phyloP scores from a whole-genome alignment of 2,888 invertebrate genomes.

The Lochmaea crataegi region DNA sequence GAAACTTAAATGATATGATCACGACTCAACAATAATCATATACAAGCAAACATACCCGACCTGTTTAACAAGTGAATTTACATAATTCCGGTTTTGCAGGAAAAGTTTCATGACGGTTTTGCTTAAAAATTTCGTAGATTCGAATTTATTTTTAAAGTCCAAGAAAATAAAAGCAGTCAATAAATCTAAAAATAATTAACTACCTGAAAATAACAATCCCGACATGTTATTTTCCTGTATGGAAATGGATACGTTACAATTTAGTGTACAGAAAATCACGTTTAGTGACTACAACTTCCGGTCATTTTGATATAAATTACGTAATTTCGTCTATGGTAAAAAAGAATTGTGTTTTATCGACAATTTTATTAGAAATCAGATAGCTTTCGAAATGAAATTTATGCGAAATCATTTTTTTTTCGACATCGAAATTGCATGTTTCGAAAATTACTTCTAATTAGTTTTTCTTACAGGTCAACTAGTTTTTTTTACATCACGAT shows the following conservation, averaged over 20 bases:
- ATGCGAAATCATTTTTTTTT: constrained; percentile 52
- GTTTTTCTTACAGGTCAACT: constrained; percentile 50
- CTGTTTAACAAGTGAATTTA: constrained; percentile 32
- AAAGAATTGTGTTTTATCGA: constrained; percentile 48
- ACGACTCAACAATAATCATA: constrained; percentile 21
- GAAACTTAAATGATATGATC: not conserved
- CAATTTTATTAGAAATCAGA: constrained; percentile 49
- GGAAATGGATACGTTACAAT: constrained; percentile 46
- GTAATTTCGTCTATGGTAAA: constrained; percentile 45
- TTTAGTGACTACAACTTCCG: constrained; percentile 46
- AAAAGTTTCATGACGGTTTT: constrained; percentile 31
- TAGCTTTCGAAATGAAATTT: constrained; percentile 46
- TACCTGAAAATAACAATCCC: constrained; percentile 33
- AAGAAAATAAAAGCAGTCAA: constrained; percentile 23
- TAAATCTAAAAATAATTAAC: constrained; percentile 43
- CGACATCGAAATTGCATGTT: constrained; percentile 54
- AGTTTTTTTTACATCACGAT: constrained; percentile 39
- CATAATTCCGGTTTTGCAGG: constrained; percentile 31
- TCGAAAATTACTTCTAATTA: constrained; percentile 52
- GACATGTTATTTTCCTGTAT: constrained; percentile 37
- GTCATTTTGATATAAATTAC: constrained; percentile 46
- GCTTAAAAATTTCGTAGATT: constrained; percentile 17
- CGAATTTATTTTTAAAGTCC: constrained; percentile 11
- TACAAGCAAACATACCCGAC: constrained; percentile 29
- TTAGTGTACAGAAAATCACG: constrained; percentile 44